Evolutionary conservation across 64 coral and sea anemone species (phyloP).

Genomic region (Pocillopora damicornis): DNA sequence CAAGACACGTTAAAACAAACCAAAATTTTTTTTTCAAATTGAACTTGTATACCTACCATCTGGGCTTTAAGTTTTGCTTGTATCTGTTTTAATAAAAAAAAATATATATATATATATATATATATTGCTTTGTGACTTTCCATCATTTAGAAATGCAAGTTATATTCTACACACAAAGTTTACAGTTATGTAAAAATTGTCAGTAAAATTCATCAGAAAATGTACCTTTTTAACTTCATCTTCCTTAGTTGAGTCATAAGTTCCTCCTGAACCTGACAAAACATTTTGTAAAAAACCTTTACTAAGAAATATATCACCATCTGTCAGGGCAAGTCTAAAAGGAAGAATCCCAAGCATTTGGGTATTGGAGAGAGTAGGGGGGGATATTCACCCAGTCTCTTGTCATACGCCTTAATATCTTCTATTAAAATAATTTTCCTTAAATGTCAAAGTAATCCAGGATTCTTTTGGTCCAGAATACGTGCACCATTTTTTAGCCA

Average conservation of each 20-base stretch:
- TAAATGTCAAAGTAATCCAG: no score
- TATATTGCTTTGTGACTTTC: not conserved
- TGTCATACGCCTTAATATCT: no score
- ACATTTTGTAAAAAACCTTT: not conserved
- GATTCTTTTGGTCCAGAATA: no score
- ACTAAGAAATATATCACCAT: not conserved
- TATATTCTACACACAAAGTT: no score
- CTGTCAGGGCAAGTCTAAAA: no score
- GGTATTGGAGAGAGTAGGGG: no score
- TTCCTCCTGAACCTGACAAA: constrained; percentile 63
- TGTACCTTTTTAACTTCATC: constrained; percentile 73
- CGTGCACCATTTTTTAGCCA: no score
- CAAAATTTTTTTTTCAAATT: not conserved
- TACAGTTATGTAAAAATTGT: no score
- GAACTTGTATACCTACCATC: constrained; percentile 40
- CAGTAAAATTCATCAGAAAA: not conserved
- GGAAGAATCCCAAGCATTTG: no score
- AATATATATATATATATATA: not conserved
- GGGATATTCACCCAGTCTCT: no score
- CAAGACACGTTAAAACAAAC: no score
- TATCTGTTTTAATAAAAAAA: constrained; percentile 29
- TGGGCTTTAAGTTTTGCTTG: constrained; percentile 48
- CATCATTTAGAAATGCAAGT: not conserved
- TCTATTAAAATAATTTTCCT: no score
- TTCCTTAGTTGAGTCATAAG: constrained; percentile 69